phyloP scores from a whole-genome alignment of 2,797 vertebrate genomes.

The Zalophus californianus region DNA sequence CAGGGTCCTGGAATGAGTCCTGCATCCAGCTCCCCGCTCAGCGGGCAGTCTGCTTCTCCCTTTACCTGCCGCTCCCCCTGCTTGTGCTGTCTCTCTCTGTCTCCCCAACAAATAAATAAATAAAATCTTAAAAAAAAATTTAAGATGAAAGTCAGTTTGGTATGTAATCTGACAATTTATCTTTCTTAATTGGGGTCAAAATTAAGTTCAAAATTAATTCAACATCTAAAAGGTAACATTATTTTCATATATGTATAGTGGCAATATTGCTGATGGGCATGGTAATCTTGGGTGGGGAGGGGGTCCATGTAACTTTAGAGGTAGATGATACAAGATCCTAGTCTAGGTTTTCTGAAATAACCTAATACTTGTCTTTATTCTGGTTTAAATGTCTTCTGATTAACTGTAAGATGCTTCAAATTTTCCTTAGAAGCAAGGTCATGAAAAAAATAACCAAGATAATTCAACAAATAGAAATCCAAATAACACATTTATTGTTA shows the following conservation, averaged over 20 bases:
- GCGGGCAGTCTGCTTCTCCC: too few species aligned
- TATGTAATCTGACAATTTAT: not conserved
- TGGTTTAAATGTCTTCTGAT: not conserved
- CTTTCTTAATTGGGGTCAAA: not conserved
- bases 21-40: too few species aligned
- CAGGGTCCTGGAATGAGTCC: too few species aligned
- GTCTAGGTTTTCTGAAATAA: conserved; percentile 30
- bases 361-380: conserved; percentile 26
- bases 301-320: not conserved
- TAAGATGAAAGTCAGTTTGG: not conserved
- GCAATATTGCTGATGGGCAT: not conserved
- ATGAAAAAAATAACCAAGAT: conserved; percentile 38
- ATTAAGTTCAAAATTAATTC: conserved; percentile 42
- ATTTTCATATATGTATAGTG: not conserved
- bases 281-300: not conserved
- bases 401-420: conserved; percentile 45
- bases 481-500: conserved; percentile 21
- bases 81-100: too few species aligned
- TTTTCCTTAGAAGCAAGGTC: conserved; percentile 36
- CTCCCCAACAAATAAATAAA: too few species aligned
- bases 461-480: not conserved
- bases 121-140: not conserved
- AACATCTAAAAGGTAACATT: conserved; percentile 5
- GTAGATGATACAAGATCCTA: not conserved
- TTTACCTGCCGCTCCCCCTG: too few species aligned